Evolutionary conservation across 2,888 invertebrate genomes (phyloP), one percentile per base, ranked within the genome.

Genomic region (Dynastes grantii): DNA sequence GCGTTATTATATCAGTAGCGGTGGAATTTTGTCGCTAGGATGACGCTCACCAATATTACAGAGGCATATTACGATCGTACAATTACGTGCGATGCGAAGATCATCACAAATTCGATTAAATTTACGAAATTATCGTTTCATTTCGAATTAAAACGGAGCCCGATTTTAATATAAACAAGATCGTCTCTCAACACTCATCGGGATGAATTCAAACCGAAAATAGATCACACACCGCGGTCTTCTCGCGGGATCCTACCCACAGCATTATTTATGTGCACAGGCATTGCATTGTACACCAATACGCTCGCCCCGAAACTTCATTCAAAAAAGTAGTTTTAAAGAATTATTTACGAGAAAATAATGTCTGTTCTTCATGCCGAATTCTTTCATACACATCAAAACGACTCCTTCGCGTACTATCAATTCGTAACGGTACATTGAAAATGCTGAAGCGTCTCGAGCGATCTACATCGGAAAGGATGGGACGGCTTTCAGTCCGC

Each of bases 391-490:
- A 58, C 73, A 58, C 58, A 58, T 16, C 4, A 6, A 16, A 40
- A 32, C 58, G 55, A 37, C 37, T 73, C 37, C 3, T 58, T 58
- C 73, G 16, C 73, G 37, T 58, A 53, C 37, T 29, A 37, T 40
- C 8, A 6, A 9, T 40, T 58, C 55, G 71, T 70, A 29, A 37
- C 71, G n/a, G 37, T 49, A 45, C 63, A 63, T 29, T 9, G 45
- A 58, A 73, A 53, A 70, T 58, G 73, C 32, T 58, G 73, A 58
- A 40, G 40, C 29, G 37, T 45, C 40, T 55, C 58, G 73, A 73
- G 58, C 58, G 73, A 40, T 37, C 73, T 73, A 73, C 73, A 58
- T 58, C 55, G 58, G 73, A 13, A 61, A 73, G 73, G 16, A 22
- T 73, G 22, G 40, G 32, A 58, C 55, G 55, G 32, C 63, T 51